Evolutionary conservation across 1,140 invertebrate genomes (phyloP).

Genomic region (Chionoecetes opilio): DNA sequence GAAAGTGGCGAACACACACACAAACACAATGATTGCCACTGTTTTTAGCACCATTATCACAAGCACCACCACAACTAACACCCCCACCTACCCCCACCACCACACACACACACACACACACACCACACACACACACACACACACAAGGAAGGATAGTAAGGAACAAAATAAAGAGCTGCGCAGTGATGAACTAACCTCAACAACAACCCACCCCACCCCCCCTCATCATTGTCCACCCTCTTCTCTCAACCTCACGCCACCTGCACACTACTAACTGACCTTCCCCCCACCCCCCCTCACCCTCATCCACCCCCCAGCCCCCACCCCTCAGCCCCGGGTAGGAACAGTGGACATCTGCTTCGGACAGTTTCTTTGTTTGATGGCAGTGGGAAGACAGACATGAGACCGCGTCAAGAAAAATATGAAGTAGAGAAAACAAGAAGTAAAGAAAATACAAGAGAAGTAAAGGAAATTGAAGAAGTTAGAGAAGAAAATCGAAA

Average conservation of each 20-base stretch:
- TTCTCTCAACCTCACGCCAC: background rate
- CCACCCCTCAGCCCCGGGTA: background rate
- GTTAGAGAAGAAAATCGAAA: too few relatives aligned
- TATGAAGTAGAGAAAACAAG: too few relatives aligned
- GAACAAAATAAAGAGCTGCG: background rate
- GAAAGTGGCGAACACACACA: background rate
- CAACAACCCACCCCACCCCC: background rate
- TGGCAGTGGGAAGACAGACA: background rate
- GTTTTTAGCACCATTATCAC: conserved; percentile 29
- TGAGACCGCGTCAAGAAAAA: too few relatives aligned
- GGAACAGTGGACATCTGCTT: background rate
- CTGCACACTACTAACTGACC: conserved; percentile 12
- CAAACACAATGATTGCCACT: conserved; percentile 19
- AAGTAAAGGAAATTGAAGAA: too few relatives aligned
- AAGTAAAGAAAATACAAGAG: too few relatives aligned
- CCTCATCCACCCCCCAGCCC: too few relatives aligned
- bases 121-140: background rate
- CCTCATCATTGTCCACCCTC: background rate
- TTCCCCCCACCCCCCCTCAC: background rate
- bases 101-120: conserved; percentile 35
- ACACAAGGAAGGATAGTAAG: background rate
- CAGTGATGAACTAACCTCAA: background rate
- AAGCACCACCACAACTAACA: background rate
- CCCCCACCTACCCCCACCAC: background rate
- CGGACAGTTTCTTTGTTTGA: conserved; percentile 19